Conservation (phyloP, 2,797 vertebrate species). For the Rhynchotus rufescens region DNA sequence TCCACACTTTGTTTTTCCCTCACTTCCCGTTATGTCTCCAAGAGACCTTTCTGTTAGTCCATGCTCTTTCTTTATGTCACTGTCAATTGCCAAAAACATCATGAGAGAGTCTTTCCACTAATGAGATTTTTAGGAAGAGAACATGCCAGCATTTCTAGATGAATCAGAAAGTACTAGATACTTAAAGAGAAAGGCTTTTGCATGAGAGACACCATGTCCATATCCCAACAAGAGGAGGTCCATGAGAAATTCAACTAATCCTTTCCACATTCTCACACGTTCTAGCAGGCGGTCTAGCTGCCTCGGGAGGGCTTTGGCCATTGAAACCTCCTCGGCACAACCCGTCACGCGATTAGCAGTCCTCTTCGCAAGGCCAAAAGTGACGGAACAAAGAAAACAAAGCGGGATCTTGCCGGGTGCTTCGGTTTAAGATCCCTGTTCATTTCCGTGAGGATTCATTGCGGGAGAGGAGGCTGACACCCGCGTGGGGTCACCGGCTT, state of each 20-base stretch:
- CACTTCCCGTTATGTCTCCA: background rate
- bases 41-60: background rate
- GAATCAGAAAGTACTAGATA: constrained; percentile 11
- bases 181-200: background rate
- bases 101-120: constrained; percentile 13
- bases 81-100: constrained; percentile 18
- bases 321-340: background rate
- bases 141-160: background rate
- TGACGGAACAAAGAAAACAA: background rate
- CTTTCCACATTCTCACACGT: background rate
- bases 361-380: background rate
- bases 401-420: background rate
- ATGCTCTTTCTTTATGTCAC: background rate
- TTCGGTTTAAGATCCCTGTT: background rate
- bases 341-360: background rate
- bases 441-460: background rate
- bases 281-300: background rate
- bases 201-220: background rate
- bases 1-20: background rate
- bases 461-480: background rate
- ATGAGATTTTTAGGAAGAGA: constrained; percentile 27
- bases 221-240: background rate
- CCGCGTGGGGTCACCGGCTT: background rate
- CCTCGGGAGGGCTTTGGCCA: background rate
- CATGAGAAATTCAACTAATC: background rate